Evolutionary conservation across 92 coral and sea anemone species (phyloP), one percentile per base, ranked within the genome.

Genomic region (Nematostella vectensis): DNA sequence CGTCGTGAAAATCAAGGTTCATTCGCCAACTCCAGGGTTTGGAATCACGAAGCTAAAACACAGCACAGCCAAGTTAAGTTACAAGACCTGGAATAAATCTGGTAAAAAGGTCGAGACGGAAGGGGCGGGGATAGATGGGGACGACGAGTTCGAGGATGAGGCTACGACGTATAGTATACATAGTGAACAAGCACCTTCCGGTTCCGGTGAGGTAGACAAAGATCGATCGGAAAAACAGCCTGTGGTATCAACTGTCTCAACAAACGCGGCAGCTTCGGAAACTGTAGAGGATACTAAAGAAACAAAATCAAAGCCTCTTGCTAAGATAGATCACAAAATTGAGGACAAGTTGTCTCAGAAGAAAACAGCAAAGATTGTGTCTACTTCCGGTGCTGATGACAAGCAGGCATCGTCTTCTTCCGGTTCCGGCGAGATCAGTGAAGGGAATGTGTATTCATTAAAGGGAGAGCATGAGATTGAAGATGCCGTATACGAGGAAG

Each of bases 311-410:
- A n/a, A n/a, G n/a, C n/a, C n/a, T n/a, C n/a, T n/a, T n/a, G n/a
- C n/a, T n/a, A n/a, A n/a, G n/a, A n/a, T n/a, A n/a, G n/a, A n/a
- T n/a, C n/a, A n/a, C n/a, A n/a, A n/a, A n/a, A n/a, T n/a, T n/a
- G n/a, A n/a, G n/a, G n/a, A n/a, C n/a, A n/a, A n/a, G n/a, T n/a
- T n/a, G n/a, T n/a, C n/a, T n/a, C n/a, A n/a, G n/a, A n/a, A n/a
- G n/a, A n/a, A n/a, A n/a, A n/a, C n/a, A n/a, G n/a, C n/a, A n/a
- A n/a, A n/a, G n/a, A n/a, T n/a, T n/a, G n/a, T n/a, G n/a, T n/a
- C n/a, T n/a, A 33, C 40, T 33, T 33, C 40, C 40, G 40, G 40
- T 33, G 40, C 40, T 33, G 15, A 33, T n/a, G n/a, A n/a, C n/a
- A n/a, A n/a, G n/a, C n/a, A n/a, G n/a, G n/a, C n/a, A n/a, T n/a